Conservation (phyloP, 2,113 vertebrate genomes). For the Oryzias curvinotus region DNA sequence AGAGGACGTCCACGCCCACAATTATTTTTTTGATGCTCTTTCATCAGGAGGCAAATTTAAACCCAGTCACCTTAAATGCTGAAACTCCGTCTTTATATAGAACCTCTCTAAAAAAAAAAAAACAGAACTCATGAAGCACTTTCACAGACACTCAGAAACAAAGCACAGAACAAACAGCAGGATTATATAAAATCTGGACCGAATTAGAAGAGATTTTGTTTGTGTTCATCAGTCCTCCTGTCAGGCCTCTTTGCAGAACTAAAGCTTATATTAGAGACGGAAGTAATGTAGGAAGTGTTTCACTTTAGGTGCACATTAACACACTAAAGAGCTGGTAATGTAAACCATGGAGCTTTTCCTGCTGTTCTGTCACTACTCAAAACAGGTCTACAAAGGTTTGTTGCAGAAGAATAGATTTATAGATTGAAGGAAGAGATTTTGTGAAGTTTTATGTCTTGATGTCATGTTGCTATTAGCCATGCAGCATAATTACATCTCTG, state of each 20-base stretch:
- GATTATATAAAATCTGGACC: conserved; percentile 15
- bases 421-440: no score
- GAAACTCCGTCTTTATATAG: conserved; percentile 69
- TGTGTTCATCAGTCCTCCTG: conserved; percentile 1
- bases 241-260: conserved; percentile 2
- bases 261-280: background rate
- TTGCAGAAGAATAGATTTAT: no score
- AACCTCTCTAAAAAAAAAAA: conserved; percentile 27
- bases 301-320: background rate
- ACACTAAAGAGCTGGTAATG: background rate
- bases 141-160: conserved; percentile 35
- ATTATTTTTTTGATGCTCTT: no score
- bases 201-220: conserved; percentile 12
- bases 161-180: conserved; percentile 32
- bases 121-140: conserved; percentile 55
- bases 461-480: no score
- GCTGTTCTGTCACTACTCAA: background rate
- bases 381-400: no score
- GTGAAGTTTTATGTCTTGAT: no score
- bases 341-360: background rate
- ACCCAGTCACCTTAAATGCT: conserved; percentile 55
- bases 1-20: no score
- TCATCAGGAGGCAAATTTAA: conserved; percentile 61
- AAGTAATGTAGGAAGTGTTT: conserved; percentile 3
- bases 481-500: no score